Conservation (phyloP, 2,797 vertebrate species). For the Aldrovandia affinis region DNA sequence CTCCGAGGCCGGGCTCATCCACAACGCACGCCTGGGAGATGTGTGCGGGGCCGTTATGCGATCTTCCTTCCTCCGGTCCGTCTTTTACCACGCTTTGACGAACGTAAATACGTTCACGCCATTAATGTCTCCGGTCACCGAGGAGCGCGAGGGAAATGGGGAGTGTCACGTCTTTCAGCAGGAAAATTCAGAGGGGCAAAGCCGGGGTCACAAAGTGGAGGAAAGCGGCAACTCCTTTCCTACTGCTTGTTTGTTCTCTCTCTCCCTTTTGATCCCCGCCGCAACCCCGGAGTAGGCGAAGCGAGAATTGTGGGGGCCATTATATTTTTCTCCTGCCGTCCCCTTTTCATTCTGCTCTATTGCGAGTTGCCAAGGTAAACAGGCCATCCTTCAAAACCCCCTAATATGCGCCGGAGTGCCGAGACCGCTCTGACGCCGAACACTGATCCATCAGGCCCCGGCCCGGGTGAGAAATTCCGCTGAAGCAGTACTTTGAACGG, state of each 20-base stretch:
- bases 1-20: background rate
- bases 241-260: background rate
- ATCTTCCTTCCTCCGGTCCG: background rate
- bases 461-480: background rate
- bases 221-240: background rate
- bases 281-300: background rate
- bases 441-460: constrained; percentile 61
- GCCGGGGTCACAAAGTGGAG: background rate
- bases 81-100: background rate
- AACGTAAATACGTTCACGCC: background rate
- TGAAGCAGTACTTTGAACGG: background rate
- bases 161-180: background rate
- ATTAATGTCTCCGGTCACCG: background rate
- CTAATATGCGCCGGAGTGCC: constrained; percentile 51
- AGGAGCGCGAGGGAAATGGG: background rate
- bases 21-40: background rate
- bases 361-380: constrained; percentile 70
- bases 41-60: background rate
- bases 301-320: background rate
- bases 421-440: constrained; percentile 70
- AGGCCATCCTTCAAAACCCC: constrained; percentile 61
- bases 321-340: background rate
- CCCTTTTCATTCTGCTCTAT: constrained; percentile 59
- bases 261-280: background rate
- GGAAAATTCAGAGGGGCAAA: background rate